A percentile compares a stretch with the other conserved stretches of the same genome.
phyloP scores from a whole-genome alignment of 2,113 vertebrate genomes.

The Perca fluviatilis region DNA sequence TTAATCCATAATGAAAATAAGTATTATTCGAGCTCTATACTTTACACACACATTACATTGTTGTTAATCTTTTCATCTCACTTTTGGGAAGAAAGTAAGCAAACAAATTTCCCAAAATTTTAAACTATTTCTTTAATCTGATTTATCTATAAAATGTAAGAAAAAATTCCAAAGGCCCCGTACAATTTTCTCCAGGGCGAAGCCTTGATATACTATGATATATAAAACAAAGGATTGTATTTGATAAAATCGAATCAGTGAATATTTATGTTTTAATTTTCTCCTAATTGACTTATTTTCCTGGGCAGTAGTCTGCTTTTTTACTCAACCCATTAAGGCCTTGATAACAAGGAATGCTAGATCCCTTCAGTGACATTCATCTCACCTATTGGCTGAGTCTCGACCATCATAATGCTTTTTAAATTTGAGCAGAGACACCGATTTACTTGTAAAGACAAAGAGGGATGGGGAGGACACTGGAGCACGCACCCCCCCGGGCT shows the following conservation, averaged over 20 bases:
- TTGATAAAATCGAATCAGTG: neutral
- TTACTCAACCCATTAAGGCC: neutral
- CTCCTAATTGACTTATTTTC: neutral
- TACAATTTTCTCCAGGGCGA: neutral
- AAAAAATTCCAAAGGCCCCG: neutral
- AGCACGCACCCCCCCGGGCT: conserved; percentile 49
- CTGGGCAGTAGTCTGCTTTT: neutral
- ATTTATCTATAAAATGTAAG: neutral
- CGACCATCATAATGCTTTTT: conserved; percentile 34
- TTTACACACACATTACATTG: too few species aligned
- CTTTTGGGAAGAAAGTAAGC: neutral
- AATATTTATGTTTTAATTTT: neutral
- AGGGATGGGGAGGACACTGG: conserved; percentile 50
- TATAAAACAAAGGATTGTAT: neutral
- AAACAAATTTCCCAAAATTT: neutral
- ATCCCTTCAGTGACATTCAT: conserved; percentile 28
- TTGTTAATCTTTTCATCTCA: neutral
- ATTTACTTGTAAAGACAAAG: conserved; percentile 41
- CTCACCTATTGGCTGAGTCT: conserved; percentile 40
- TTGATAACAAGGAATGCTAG: neutral
- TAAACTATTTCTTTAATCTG: neutral
- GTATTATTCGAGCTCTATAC: too few species aligned
- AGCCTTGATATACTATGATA: neutral
- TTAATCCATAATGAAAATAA: neutral
- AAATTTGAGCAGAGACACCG: conserved; percentile 44